Percentiles rank a stretch among this genome's conserved stretches.
These are phyloP conservation scores for Torymus tubicola DNA, from an alignment of 2,888 invertebrate genomes.

Conservation along the genomic window DNA sequence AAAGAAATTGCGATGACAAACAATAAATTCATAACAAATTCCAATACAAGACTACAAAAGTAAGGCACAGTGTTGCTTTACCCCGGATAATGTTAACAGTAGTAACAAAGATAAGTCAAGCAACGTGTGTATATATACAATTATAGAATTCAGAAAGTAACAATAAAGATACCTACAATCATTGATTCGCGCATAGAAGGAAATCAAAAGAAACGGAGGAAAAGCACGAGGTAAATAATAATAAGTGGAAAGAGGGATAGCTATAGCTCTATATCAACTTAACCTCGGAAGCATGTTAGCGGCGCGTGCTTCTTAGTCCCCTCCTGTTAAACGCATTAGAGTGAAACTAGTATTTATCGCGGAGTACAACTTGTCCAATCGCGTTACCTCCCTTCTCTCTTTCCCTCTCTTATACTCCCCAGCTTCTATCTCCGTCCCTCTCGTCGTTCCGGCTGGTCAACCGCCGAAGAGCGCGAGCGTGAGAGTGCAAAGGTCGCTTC, in stretches of 20 bases:
- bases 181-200: too few relatives aligned
- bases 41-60: too few relatives aligned
- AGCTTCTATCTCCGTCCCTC: background rate
- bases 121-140: too few relatives aligned
- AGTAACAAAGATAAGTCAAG: too few relatives aligned
- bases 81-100: too few relatives aligned
- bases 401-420: background rate
- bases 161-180: too few relatives aligned
- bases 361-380: background rate
- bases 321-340: background rate
- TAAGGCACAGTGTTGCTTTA: too few relatives aligned
- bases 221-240: too few relatives aligned
- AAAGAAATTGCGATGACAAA: too few relatives aligned
- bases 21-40: too few relatives aligned
- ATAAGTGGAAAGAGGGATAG: constrained; percentile 8
- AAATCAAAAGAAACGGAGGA: too few relatives aligned
- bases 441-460: constrained; percentile 7
- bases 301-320: constrained; percentile 21
- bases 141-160: too few relatives aligned
- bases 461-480: constrained; percentile 55
- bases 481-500: constrained; percentile 56
- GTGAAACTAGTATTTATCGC: background rate
- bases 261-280: background rate
- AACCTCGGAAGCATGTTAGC: constrained; percentile 35
- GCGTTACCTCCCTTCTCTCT: background rate